phyloP scores from a whole-genome alignment of 1,140 invertebrate species.

The Eumaeus atala region DNA sequence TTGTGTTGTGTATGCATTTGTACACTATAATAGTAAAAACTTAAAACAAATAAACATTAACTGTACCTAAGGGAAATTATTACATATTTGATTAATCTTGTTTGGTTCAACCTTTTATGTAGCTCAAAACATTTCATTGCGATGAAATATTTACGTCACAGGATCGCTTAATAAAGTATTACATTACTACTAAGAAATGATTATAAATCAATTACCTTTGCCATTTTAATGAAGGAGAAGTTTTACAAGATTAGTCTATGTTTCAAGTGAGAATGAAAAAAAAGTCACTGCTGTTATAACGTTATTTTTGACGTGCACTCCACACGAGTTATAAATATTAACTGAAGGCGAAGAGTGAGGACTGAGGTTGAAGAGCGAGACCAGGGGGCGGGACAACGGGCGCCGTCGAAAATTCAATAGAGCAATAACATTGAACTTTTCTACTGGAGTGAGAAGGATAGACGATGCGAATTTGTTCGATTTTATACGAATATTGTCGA shows the following conservation, averaged over 20 bases:
- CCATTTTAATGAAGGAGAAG: conserved; percentile 27
- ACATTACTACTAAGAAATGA: conserved; percentile 19
- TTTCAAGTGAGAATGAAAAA: conserved; percentile 52
- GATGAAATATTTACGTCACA: conserved; percentile 29
- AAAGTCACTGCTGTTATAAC: conserved; percentile 37
- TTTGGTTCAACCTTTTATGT: no score
- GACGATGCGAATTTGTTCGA: conserved; percentile 29
- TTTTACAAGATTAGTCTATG: conserved; percentile 26
- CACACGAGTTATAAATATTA: conserved; percentile 51
- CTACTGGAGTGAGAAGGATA: conserved; percentile 32
- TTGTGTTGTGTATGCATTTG: no score
- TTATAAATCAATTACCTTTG: conserved; percentile 45
- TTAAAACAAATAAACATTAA: no score
- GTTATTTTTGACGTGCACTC: conserved; percentile 35
- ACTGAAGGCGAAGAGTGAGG: conserved; percentile 35
- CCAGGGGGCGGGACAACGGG: conserved; percentile 18
- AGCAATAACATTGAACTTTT: conserved; percentile 25
- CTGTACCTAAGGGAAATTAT: no score
- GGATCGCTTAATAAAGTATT: conserved; percentile 37
- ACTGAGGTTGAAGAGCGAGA: no score
- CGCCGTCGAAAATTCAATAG: conserved; percentile 49
- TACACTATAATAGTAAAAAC: no score
- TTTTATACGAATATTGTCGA: conserved; percentile 28
- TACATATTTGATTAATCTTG: no score
- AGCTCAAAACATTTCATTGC: conserved; percentile 16